A percentile compares a stretch with the other conserved stretches of the same genome.
phyloP scores from a whole-genome alignment of 2,113 vertebrate species.

The rabbit (Oryctolagus cuniculus) region DNA sequence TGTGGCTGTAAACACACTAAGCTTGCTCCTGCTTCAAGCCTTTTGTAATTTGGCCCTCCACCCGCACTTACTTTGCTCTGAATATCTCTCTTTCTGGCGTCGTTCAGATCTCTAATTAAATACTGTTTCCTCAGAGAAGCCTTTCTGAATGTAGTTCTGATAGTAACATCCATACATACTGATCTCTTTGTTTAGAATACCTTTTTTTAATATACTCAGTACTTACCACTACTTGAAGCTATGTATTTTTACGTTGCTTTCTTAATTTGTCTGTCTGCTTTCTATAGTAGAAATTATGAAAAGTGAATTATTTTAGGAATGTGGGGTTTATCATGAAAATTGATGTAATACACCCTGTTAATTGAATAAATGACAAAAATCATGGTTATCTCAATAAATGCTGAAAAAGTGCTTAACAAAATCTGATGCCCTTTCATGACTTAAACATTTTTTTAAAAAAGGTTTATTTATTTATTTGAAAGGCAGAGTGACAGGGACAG shows the following conservation, averaged over 20 bases:
- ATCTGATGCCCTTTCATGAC: neutral
- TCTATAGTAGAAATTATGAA: conserved; percentile 12
- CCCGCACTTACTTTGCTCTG: neutral
- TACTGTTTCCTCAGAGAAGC: neutral
- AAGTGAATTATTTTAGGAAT: neutral
- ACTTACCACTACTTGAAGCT: conserved; percentile 32
- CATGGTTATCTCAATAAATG: neutral
- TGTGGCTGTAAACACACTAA: neutral
- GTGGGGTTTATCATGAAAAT: neutral
- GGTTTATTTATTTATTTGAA: no score
- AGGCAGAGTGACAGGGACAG: no score
- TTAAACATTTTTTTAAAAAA: no score
- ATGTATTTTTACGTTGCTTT: neutral
- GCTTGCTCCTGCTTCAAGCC: neutral
- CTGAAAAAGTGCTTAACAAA: conserved; percentile 34
- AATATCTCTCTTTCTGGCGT: neutral
- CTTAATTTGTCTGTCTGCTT: neutral
- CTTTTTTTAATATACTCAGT: neutral
- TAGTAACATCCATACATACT: neutral
- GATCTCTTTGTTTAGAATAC: neutral
- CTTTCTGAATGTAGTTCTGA: neutral
- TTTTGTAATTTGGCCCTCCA: neutral
- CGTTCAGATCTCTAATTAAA: conserved; percentile 20
- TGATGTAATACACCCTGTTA: neutral
- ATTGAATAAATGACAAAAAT: neutral